These are phyloP conservation scores for Bettongia penicillata DNA, from an alignment of 2,113 vertebrate genomes.

Conservation along the genomic window DNA sequence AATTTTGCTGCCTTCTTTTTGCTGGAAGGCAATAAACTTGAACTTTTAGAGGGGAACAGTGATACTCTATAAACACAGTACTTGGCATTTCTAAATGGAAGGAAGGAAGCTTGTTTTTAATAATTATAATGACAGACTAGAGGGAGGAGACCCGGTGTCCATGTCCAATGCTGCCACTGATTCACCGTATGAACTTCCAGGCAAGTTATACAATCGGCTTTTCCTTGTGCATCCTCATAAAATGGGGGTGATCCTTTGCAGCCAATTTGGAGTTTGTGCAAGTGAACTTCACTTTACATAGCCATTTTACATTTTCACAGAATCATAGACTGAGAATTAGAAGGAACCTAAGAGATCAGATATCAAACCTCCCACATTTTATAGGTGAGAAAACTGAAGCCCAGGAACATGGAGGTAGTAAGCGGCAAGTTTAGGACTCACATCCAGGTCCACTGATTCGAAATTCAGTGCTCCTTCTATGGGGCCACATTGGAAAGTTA, in stretches of 20 bases:
- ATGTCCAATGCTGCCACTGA: background rate
- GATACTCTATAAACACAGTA: background rate
- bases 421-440: background rate
- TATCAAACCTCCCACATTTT: background rate
- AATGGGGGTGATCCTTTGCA: background rate
- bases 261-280: slow-evolving; percentile 37
- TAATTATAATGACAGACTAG: background rate
- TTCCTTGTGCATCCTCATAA: background rate
- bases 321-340: background rate
- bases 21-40: background rate
- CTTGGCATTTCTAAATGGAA: slow-evolving; percentile 21
- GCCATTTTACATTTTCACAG: slow-evolving; percentile 1
- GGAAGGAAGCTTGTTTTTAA: background rate
- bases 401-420: background rate
- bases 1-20: background rate
- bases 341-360: background rate
- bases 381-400: background rate
- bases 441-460: background rate
- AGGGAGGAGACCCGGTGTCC: background rate
- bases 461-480: background rate
- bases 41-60: background rate
- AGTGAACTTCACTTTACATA: slow-evolving; percentile 14
- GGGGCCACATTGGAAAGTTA: no score
- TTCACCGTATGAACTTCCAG: background rate
- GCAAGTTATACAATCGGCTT: background rate